Percentiles rank a stretch among this genome's conserved stretches.
Evolutionary conservation across 2,888 invertebrate genomes (phyloP).

Genomic region (Leucania comma): DNA sequence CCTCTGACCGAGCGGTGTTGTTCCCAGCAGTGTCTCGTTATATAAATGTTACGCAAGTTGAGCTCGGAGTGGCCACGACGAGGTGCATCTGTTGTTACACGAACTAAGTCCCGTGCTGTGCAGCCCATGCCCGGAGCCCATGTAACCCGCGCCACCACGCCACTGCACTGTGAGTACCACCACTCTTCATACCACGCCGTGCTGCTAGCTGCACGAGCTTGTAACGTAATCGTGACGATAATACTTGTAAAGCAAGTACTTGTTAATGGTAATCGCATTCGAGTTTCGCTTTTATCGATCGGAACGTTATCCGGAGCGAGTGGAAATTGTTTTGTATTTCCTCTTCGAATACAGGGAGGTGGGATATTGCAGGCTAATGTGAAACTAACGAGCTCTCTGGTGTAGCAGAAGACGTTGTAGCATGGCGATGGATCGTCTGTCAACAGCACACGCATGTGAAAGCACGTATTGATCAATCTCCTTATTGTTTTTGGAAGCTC

Average conservation of each 20-base stretch:
- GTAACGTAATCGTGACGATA: conserved; percentile 46
- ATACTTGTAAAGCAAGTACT: conserved; percentile 52
- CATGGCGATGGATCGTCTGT: conserved; percentile 62
- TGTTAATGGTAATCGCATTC: conserved; percentile 62
- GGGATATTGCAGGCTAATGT: conserved; percentile 64
- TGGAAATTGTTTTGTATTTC: conserved; percentile 76
- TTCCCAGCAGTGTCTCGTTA: conserved; percentile 82
- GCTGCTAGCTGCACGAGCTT: conserved; percentile 12
- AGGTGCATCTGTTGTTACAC: conserved; percentile 78
- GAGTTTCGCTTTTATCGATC: conserved; percentile 81
- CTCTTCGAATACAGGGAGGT: conserved; percentile 56
- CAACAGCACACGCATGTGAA: conserved; percentile 66
- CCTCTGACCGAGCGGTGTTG: conserved; percentile 76
- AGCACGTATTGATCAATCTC: conserved; percentile 80
- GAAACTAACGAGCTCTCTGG: conserved; percentile 64
- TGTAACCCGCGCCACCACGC: conserved; percentile 79
- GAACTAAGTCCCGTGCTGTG: conserved; percentile 78
- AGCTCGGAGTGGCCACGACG: conserved; percentile 80
- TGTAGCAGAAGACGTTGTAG: conserved; percentile 28
- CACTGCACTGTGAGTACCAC: conserved; percentile 80
- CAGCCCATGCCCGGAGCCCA: conserved; percentile 74
- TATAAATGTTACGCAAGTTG: conserved; percentile 89
- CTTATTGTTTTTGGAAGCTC: conserved; percentile 68
- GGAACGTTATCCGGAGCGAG: conserved; percentile 73
- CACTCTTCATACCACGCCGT: conserved; percentile 16